These are phyloP conservation scores for Calephelis perditalis DNA, from an alignment of 2,888 invertebrate species.

Conservation along the genomic window DNA sequence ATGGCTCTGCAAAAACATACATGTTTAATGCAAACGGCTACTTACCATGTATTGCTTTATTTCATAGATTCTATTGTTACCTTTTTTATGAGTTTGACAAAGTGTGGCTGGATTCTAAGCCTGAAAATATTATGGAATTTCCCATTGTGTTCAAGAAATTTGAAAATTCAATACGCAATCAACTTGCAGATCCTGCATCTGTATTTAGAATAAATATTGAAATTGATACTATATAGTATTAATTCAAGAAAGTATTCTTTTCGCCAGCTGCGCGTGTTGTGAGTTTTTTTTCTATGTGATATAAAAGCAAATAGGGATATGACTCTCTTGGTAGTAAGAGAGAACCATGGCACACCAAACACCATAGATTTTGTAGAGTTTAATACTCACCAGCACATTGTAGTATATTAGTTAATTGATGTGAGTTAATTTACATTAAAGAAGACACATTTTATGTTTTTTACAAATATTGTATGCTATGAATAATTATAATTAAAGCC, in stretches of 20 bases:
- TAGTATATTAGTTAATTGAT: too few species aligned
- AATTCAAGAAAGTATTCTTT: too few species aligned
- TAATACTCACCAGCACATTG: too few species aligned
- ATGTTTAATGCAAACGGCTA: slow-evolving; percentile 89
- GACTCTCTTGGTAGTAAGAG: too few species aligned
- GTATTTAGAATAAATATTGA: slow-evolving; percentile 89
- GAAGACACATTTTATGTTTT: slow-evolving; percentile 20
- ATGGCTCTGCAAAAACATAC: slow-evolving; percentile 92
- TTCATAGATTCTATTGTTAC: slow-evolving; percentile 96
- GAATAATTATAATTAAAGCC: neutral
- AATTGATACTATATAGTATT: slow-evolving; percentile 79
- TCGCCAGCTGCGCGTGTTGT: too few species aligned
- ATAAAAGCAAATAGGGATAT: too few species aligned
- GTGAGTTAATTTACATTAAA: neutral
- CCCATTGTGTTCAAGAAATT: slow-evolving; percentile 91
- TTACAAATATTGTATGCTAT: too few species aligned
- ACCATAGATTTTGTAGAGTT: too few species aligned
- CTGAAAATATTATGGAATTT: slow-evolving; percentile 97
- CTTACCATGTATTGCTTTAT: slow-evolving; percentile 83
- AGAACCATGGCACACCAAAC: too few species aligned
- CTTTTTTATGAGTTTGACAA: slow-evolving; percentile 96
- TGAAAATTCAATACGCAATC: slow-evolving; percentile 83
- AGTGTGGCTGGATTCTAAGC: slow-evolving; percentile 95
- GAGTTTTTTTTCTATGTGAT: too few species aligned
- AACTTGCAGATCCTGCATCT: slow-evolving; percentile 82